Conservation (phyloP, 1,140 invertebrate species). For the Sycophaga agraensis region DNA sequence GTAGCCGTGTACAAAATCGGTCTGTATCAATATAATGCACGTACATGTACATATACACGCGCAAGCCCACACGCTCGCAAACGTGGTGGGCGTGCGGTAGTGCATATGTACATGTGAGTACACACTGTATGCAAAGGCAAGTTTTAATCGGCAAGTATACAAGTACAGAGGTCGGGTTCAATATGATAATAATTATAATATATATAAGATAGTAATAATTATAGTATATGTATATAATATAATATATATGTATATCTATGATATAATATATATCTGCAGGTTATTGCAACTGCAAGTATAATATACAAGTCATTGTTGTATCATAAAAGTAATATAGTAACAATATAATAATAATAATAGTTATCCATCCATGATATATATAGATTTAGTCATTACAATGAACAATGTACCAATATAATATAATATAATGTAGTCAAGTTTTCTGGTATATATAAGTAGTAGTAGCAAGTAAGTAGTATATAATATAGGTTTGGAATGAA, state of each 20-base stretch:
- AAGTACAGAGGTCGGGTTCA: conserved; percentile 31
- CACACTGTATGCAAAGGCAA: conserved; percentile 30
- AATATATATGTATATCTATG: conserved; percentile 28
- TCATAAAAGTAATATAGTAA: too few relatives aligned
- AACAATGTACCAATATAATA: conserved; percentile 53
- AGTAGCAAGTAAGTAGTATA: too few relatives aligned
- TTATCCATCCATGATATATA: too few relatives aligned
- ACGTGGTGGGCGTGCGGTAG: not conserved
- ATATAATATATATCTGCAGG: conserved; percentile 42
- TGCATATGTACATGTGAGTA: not conserved
- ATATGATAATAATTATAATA: too few relatives aligned
- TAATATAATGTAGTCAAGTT: too few relatives aligned
- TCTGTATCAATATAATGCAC: not conserved
- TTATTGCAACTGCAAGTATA: too few relatives aligned
- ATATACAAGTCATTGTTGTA: too few relatives aligned
- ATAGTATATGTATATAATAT: too few relatives aligned
- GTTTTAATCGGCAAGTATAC: conserved; percentile 33
- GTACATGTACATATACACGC: not conserved
- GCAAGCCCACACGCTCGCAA: too few relatives aligned
- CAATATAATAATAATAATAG: too few relatives aligned
- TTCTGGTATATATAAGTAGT: conserved; percentile 23
- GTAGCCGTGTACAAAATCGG: conserved; percentile 3
- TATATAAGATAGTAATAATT: too few relatives aligned
- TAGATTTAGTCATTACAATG: too few relatives aligned
- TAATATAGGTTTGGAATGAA: conserved; percentile 21